These are phyloP conservation scores for Coenonympha glycerion DNA, from an alignment of 2,888 invertebrate species.

Conservation along the genomic window DNA sequence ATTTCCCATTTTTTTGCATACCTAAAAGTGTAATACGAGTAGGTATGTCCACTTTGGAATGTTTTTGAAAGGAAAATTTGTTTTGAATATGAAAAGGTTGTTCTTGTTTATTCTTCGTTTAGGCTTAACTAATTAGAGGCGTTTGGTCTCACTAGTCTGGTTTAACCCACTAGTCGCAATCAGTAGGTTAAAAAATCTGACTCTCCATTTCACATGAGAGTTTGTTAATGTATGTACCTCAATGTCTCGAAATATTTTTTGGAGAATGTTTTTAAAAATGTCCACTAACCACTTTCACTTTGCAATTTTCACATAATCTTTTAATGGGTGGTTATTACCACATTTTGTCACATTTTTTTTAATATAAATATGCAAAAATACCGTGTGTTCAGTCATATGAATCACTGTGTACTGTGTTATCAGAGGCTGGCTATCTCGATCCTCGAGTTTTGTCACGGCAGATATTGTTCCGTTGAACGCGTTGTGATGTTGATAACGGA, in stretches of 20 bases:
- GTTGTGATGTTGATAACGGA: slow-evolving; percentile 59
- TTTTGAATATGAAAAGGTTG: background rate
- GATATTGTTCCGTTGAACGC: slow-evolving; percentile 61
- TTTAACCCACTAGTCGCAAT: too few relatives aligned
- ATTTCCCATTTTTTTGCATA: background rate
- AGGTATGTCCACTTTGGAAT: background rate
- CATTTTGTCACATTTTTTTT: slow-evolving; percentile 6
- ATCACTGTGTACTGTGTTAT: slow-evolving; percentile 63
- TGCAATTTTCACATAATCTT: too few relatives aligned
- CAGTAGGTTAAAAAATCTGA: too few relatives aligned
- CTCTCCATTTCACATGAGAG: too few relatives aligned
- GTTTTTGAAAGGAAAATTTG: background rate
- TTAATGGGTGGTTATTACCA: slow-evolving; percentile 5
- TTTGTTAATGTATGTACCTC: too few relatives aligned
- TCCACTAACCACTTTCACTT: too few relatives aligned
- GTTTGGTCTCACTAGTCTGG: too few relatives aligned
- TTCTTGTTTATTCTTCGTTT: background rate
- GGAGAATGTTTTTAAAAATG: too few relatives aligned
- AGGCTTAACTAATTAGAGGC: too few relatives aligned
- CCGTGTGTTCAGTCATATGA: slow-evolving; percentile 56
- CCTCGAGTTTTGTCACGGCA: slow-evolving; percentile 67
- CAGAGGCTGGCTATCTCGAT: slow-evolving; percentile 59
- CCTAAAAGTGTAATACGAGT: background rate
- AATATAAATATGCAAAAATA: slow-evolving; percentile 20
- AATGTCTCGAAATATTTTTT: too few relatives aligned